These are phyloP conservation scores for Macrophya alboannulata DNA, from an alignment of 2,888 invertebrate species.

Conservation along the genomic window DNA sequence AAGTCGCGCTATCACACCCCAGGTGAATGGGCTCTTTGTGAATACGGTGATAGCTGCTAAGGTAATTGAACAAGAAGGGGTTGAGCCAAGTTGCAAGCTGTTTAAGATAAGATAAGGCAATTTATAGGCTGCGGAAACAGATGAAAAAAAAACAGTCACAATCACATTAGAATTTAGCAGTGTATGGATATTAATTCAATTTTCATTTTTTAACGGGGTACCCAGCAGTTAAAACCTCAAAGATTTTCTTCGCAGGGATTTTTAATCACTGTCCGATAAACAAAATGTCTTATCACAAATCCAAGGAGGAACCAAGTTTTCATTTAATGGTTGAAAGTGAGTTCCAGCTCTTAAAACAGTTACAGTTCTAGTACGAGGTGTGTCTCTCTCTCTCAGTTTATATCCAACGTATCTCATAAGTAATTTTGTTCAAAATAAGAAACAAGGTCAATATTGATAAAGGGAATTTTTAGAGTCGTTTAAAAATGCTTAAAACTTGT, in stretches of 20 bases:
- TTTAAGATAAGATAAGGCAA: conserved; percentile 7
- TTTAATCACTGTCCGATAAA: not conserved
- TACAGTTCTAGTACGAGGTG: not conserved
- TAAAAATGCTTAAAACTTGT: not conserved
- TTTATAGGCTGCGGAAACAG: not conserved
- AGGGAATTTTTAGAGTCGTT: not conserved
- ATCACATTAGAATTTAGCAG: not conserved
- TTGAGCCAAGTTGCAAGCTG: not conserved
- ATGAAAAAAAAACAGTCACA: not conserved
- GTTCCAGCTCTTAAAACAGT: not conserved
- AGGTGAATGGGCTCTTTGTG: conserved; percentile 26
- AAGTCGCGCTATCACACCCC: not conserved
- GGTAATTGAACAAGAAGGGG: not conserved
- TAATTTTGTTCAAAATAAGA: not conserved
- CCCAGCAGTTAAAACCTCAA: not conserved
- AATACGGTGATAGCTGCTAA: not conserved
- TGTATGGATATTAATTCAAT: not conserved
- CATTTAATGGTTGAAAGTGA: not conserved
- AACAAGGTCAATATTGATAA: not conserved
- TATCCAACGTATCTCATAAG: not conserved
- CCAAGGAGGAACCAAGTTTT: not conserved
- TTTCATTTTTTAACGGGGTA: not conserved
- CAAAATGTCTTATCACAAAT: not conserved
- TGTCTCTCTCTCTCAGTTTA: not conserved
- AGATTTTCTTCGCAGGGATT: not conserved